Percentiles rank a stretch among this genome's conserved stretches.
phyloP scores from a whole-genome alignment of 1,140 invertebrate genomes.

The Drosophila busckii region DNA sequence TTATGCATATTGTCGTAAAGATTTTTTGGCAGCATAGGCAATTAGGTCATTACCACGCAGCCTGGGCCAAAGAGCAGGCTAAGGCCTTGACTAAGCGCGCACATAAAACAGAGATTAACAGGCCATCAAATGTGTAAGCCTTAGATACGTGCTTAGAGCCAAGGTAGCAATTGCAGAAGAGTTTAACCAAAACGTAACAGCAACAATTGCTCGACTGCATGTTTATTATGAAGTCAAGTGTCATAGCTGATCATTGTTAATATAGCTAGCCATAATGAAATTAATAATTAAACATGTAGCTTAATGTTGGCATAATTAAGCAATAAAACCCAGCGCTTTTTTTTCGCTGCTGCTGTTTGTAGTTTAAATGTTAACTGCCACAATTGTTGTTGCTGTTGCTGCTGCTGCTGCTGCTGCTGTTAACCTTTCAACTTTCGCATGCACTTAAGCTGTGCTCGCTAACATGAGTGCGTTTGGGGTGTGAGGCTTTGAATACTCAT shows the following conservation, averaged over 20 bases:
- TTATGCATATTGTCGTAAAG: constrained; percentile 62
- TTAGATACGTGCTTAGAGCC: constrained; percentile 24
- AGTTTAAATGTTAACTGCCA: neutral
- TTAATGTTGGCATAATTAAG: constrained; percentile 73
- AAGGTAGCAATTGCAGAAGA: too few species aligned
- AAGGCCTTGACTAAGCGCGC: constrained; percentile 34
- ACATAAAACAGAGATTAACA: constrained; percentile 29
- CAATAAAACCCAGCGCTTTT: constrained; percentile 39
- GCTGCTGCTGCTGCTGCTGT: constrained; percentile 27
- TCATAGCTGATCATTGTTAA: constrained; percentile 53
- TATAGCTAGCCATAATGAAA: constrained; percentile 64
- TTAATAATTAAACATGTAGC: constrained; percentile 74
- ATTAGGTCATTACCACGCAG: constrained; percentile 58
- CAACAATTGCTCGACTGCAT: too few species aligned
- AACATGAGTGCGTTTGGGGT: constrained; percentile 66
- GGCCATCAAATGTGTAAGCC: constrained; percentile 17
- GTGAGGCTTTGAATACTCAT: too few species aligned
- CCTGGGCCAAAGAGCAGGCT: constrained; percentile 27
- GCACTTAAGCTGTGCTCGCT: constrained; percentile 27
- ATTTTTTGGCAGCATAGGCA: constrained; percentile 32
- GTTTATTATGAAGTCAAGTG: too few species aligned
- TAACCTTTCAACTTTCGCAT: constrained; percentile 71
- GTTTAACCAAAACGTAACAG: neutral
- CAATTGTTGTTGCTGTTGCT: constrained; percentile 32
- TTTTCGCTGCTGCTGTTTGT: constrained; percentile 2